Base-by-base conservation (phyloP, 2,797 vertebrate genomes). In the Cephalopachus bancanus region DNA sequence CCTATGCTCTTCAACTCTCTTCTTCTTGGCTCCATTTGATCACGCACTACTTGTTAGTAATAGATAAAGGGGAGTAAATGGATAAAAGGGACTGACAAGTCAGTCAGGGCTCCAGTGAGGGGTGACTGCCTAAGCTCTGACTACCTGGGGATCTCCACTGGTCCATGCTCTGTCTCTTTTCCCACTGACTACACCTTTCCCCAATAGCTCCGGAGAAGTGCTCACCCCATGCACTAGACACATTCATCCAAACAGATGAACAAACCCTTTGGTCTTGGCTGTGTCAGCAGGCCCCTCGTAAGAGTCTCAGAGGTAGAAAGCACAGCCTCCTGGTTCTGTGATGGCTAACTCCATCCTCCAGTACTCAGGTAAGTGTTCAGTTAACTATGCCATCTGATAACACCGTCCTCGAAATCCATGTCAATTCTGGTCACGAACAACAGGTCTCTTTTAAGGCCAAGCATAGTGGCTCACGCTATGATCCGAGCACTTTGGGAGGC, bases 361-460 rank as follows among this genome's bases (percentile, higher is more conserved):
- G 28, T 5, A 33, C n/a, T 67, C 76, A 84, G 72, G 3, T 59
- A 81, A 87, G 22, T 72, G 76, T 65, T 93, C 24, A 71, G 59
- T 57, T 44, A 78, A 88, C n/a, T 65, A 78, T 22, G 60, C 5
- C 28, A 80, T 74, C 14, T 53, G 28, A 3, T 78, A 94, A 81
- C 55, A 74, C 0, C 72, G 2, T 57, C 74, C 79, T 89, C 20
- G 55, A 97, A 96, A 87, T 85, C 71, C 86, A 86, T 72, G 71
- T 86, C 91, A 93, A 89, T 72, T 96, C 60, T 93, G 49, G 71
- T 92, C 37, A 90, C 24, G 44, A 91, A 89, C 67, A 74, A 97
- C 71, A 96, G 24, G 22, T 76, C 20, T 60, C 94, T 55, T 86
- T 44, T 44, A 44, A 44, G 44, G 44, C 44, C 44, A 44, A 4